Percentiles rank a stretch among this genome's conserved stretches.
These are phyloP conservation scores for Cephalopterus ornatus DNA, from an alignment of 2,113 vertebrate genomes.

Conservation along the genomic window DNA sequence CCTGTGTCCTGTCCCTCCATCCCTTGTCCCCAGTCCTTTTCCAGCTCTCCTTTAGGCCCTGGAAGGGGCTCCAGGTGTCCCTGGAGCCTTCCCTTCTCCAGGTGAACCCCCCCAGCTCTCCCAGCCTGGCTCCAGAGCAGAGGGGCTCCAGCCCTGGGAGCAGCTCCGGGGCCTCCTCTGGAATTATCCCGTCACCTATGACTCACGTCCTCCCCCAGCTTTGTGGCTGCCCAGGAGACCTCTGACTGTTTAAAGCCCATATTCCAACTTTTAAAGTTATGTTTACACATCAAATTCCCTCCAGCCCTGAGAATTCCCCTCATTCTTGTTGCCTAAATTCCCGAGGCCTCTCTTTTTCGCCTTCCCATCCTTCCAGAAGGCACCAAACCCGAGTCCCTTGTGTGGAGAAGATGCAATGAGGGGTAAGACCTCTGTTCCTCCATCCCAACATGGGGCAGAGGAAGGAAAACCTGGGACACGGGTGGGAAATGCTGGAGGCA, in stretches of 20 bases:
- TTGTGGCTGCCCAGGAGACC: background rate
- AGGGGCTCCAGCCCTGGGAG: background rate
- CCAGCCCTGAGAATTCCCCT: background rate
- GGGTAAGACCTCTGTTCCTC: background rate
- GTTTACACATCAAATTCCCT: background rate
- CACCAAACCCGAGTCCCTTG: background rate
- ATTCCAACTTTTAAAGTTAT: background rate
- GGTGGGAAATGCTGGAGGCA: background rate
- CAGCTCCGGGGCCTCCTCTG: background rate
- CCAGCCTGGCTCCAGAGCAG: background rate
- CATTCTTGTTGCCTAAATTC: background rate
- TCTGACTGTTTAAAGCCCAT: rapidly evolving
- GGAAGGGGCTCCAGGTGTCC: background rate
- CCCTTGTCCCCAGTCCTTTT: background rate
- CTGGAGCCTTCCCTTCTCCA: background rate
- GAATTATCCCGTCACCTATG: background rate
- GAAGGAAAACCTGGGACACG: background rate
- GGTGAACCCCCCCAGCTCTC: background rate
- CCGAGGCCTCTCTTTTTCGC: background rate
- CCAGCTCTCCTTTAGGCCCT: background rate
- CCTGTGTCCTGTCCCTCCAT: background rate
- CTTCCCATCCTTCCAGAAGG: background rate
- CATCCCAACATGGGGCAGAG: background rate
- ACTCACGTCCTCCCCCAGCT: background rate
- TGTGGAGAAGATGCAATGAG: background rate